These are phyloP conservation scores for Mactra quadrangularis DNA, from an alignment of 1,140 invertebrate genomes.

Conservation along the genomic window DNA sequence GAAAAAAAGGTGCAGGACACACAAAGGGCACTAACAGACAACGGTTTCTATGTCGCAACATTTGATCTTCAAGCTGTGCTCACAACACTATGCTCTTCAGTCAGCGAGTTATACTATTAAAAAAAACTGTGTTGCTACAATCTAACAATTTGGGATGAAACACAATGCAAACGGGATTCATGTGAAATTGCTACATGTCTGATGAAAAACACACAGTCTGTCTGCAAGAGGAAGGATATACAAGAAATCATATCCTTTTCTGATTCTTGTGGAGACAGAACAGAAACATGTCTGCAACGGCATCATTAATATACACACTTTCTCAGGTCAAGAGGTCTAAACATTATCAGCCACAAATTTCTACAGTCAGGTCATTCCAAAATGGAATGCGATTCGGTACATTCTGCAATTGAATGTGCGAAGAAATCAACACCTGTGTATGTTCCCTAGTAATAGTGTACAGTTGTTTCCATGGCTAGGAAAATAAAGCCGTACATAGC, in stretches of 20 bases:
- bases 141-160: conserved; percentile 22
- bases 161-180: conserved; percentile 16
- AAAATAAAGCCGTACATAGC: conserved; percentile 14
- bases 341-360: conserved; percentile 25
- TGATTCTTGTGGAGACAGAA: conserved; percentile 50
- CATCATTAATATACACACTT: background rate
- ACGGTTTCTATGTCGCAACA: background rate
- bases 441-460: conserved; percentile 20
- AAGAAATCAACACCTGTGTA: conserved; percentile 16
- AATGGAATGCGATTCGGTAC: conserved; percentile 34
- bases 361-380: too few relatives aligned
- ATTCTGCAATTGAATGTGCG: conserved; percentile 22
- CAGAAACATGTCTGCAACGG: conserved; percentile 35
- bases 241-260: conserved; percentile 32
- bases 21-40: background rate
- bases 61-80: too few relatives aligned
- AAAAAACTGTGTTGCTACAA: conserved; percentile 25
- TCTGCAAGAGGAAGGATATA: background rate
- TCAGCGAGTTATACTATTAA: too few relatives aligned
- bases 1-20: conserved; percentile 17
- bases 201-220: background rate
- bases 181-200: too few relatives aligned
- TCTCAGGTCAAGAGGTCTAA: background rate
- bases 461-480: conserved; percentile 12
- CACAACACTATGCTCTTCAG: too few relatives aligned